phyloP scores from a whole-genome alignment of 64 coral and sea anemone genomes.

The Cladopsammia gracilis region DNA sequence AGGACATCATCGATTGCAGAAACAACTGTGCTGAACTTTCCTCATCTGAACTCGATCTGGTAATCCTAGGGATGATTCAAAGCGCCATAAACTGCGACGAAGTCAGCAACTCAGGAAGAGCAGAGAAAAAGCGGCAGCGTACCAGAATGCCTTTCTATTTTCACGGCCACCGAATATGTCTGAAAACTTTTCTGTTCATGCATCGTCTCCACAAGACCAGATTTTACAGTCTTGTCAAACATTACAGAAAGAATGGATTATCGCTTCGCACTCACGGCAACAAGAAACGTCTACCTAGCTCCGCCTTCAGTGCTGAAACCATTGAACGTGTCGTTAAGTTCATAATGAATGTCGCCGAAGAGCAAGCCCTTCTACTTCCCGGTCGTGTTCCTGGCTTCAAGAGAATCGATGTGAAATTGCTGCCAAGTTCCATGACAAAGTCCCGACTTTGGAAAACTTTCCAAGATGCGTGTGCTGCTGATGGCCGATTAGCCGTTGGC shows the following conservation, averaged over 20 bases:
- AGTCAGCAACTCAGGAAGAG: constrained; percentile 41
- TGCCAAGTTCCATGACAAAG: constrained; percentile 43
- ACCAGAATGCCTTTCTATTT: constrained; percentile 46
- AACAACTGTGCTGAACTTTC: constrained; percentile 21
- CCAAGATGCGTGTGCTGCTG: background rate
- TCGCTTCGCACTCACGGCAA: constrained; percentile 45
- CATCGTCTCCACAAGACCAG: constrained; percentile 24
- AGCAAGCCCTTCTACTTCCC: constrained; percentile 51
- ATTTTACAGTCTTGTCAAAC: constrained; percentile 43
- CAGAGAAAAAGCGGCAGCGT: constrained; percentile 38
- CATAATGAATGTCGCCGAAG: constrained; percentile 49
- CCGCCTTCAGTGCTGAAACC: constrained; percentile 13
- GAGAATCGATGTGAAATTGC: constrained; percentile 40
- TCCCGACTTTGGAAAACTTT: constrained; percentile 29
- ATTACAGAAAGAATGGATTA: constrained; percentile 45
- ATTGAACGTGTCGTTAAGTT: constrained; percentile 43
- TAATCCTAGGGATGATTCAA: constrained; percentile 23
- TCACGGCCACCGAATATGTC: constrained; percentile 18
- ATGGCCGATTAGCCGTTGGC: background rate
- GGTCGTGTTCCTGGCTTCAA: constrained; percentile 69
- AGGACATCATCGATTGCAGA: background rate
- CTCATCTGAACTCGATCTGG: constrained; percentile 14
- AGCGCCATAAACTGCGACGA: constrained; percentile 33
- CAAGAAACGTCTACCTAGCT: constrained; percentile 53
- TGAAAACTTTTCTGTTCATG: constrained; percentile 48